Evolutionary conservation across 2,113 vertebrate species (phyloP).

Genomic region (Pipra filicauda): DNA sequence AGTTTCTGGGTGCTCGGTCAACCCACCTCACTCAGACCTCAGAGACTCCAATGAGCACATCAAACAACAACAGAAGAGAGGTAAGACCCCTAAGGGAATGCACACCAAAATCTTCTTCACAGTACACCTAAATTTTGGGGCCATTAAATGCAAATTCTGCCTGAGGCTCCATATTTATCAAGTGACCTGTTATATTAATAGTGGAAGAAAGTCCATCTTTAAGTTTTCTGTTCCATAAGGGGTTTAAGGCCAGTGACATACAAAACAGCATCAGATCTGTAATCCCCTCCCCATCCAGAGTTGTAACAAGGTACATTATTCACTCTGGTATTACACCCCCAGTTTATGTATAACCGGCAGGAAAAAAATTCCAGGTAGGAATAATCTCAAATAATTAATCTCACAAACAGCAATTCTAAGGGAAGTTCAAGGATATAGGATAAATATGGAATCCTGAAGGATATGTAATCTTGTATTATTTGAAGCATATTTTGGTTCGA

Average conservation of each 20-base stretch:
- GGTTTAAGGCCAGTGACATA: not conserved
- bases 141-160: not conserved
- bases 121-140: not conserved
- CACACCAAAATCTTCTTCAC: not conserved
- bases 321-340: not conserved
- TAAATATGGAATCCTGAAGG: not conserved
- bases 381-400: not conserved
- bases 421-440: not conserved
- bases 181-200: not conserved
- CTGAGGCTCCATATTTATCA: not conserved
- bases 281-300: not conserved
- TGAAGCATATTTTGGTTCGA: not conserved
- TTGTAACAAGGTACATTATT: rapidly evolving
- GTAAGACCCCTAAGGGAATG: not conserved
- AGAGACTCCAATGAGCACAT: not conserved
- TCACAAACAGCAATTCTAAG: not conserved
- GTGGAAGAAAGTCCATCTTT: not conserved
- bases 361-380: not conserved
- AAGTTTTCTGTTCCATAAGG: not conserved
- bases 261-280: not conserved
- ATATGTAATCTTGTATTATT: not conserved
- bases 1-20: not conserved
- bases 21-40: not conserved
- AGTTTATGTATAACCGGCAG: not conserved
- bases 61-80: not conserved